Evolutionary conservation across 2,113 vertebrate genomes (phyloP).

Genomic region (Aegypius monachus): DNA sequence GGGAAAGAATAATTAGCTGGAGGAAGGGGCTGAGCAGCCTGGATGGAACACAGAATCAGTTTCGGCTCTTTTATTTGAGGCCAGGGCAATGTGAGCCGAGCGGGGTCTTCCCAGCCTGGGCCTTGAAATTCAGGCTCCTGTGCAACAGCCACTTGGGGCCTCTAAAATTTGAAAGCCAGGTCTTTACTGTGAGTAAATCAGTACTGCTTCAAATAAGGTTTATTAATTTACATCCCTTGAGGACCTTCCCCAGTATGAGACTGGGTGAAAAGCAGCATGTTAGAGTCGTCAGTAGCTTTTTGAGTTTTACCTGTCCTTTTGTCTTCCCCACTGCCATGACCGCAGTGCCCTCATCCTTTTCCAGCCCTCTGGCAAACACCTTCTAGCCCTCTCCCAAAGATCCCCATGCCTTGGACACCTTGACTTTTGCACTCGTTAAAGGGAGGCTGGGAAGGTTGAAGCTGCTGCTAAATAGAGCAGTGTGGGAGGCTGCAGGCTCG

Average conservation of each 20-base stretch:
- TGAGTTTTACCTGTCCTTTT: background rate
- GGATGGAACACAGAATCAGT: slow-evolving; percentile 2
- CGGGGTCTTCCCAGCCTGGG: background rate
- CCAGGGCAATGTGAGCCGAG: background rate
- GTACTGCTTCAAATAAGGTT: background rate
- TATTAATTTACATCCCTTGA: background rate
- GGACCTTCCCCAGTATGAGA: background rate
- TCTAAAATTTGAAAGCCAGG: background rate
- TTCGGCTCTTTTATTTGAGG: background rate
- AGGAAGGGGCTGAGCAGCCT: background rate
- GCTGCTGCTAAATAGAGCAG: background rate
- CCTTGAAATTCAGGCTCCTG: background rate
- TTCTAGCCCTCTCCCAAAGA: background rate
- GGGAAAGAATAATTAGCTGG: slow-evolving; percentile 45
- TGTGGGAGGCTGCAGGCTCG: background rate
- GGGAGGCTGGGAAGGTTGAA: background rate
- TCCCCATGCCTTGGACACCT: background rate
- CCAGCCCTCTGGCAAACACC: background rate
- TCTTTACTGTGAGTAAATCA: background rate
- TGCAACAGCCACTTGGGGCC: background rate
- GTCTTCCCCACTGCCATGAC: background rate
- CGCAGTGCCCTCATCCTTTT: background rate
- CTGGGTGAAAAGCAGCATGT: background rate
- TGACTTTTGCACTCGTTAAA: background rate
- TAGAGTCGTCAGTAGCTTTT: background rate